Base-by-base conservation (phyloP, 1,140 invertebrate species). In the Caenorhabditis brenneri region DNA sequence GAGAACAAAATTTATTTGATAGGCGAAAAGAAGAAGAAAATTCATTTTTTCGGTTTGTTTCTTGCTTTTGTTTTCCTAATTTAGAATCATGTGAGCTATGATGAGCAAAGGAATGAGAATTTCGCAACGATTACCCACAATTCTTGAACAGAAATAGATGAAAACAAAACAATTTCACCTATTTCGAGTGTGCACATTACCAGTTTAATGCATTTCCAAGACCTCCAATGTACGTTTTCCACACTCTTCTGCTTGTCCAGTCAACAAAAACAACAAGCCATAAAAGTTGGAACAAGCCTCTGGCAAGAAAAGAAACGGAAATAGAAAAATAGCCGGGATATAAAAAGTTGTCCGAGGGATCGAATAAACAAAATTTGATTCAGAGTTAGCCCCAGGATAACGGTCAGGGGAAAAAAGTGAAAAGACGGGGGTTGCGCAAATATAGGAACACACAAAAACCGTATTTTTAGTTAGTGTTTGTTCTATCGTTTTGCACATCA, bases 401-500 rank as follows among this genome's bases (percentile, higher is more conserved):
- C 16, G 58, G 58, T 65, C 58, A 65, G 58, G n/a, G n/a, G n/a
- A n/a, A 42, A 27, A 36, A 33, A 65, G 31, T 65, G 58, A 36
- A 65, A 60, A 65, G 22, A 10, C 29, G 58, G 31, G 31, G 58
- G 31, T 24, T 46, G 36, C 5, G 65, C 36, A 74, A 74, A 74
- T 74, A 74, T 16, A 74, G 22, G 65, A 36, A 15, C 65, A 74
- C 36, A 74, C 5, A 42, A 74, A 74, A 74, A 74, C 65, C 36
- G 33, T 74, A 46, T 74, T 74, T 74, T 74, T 74, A 29, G 33
- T 74, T 74, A 74, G 65, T 74, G 65, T 74, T 74, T 74, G 65
- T 74, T 74, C 65, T 74, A 74, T 27, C 65, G 65, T 74, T 74
- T 74, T 74, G 65, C 65, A 74, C 65, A 74, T 74, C 65, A 65